Evolutionary conservation across 2,888 invertebrate species (phyloP).

Genomic region (Saturnia japonica): DNA sequence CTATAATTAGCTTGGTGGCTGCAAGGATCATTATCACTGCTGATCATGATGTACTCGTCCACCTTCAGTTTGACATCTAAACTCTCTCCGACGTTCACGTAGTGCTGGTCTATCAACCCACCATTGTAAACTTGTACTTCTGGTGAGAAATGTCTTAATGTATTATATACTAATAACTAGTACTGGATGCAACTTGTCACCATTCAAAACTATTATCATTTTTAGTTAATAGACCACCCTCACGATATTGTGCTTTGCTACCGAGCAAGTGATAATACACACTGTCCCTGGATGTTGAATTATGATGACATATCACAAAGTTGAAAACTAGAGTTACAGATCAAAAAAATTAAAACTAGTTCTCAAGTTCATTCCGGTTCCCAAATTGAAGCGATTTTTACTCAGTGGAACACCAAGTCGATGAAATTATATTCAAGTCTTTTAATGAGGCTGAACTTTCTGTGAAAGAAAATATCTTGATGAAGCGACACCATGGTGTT

Average conservation of each 20-base stretch:
- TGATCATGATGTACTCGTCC: slow-evolving; percentile 81
- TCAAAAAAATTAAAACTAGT: neutral
- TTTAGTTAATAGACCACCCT: too few species aligned
- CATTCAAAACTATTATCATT: neutral
- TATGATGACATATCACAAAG: neutral
- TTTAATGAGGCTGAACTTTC: too few species aligned
- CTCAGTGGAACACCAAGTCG: too few species aligned
- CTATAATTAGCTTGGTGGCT: slow-evolving; percentile 74
- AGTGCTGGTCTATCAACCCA: slow-evolving; percentile 83
- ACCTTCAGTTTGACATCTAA: slow-evolving; percentile 83
- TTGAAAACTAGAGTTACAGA: neutral
- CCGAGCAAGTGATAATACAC: neutral
- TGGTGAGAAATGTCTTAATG: slow-evolving; percentile 32
- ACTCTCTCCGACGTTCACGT: slow-evolving; percentile 83
- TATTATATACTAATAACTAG: too few species aligned
- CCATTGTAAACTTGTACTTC: slow-evolving; percentile 83
- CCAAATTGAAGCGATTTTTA: too few species aligned
- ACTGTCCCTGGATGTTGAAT: neutral
- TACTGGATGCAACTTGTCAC: too few species aligned
- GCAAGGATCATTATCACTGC: slow-evolving; percentile 77
- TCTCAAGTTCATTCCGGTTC: neutral
- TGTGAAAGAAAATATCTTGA: too few species aligned
- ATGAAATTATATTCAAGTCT: too few species aligned
- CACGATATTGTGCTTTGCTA: too few species aligned
- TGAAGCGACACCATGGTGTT: too few species aligned